Base-by-base conservation (phyloP, 92 coral and sea anemone genomes). In the Siderastrea siderea region DNA sequence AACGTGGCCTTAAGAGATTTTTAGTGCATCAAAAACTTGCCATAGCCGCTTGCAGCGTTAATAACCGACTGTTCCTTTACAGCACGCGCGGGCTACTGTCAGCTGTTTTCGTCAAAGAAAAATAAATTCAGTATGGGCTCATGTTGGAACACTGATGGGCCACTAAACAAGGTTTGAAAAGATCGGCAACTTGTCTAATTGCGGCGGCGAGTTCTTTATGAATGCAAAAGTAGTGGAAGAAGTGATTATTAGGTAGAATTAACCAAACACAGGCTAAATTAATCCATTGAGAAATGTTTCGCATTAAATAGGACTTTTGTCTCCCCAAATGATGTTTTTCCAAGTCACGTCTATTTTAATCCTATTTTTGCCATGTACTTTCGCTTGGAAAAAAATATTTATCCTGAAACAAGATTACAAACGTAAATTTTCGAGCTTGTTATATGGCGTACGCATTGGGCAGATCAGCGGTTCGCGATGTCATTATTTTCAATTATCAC, bases 251-350 rank as follows among this genome's bases (percentile, higher is more conserved):
- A 86, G 85, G 86, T 74, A 77, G 88, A 87, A 95, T 93, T 95
- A 95, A 85, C 98, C 96, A 95, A 95, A 95, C 96, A 95, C 90
- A 86, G 87, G 91, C 67, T 83, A 93, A 93, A 93, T 95, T 93
- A 95, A 95, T 91, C 96, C 95, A 75, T 90, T 95, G 86, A 90
- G 87, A 93, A 91, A 91, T 95, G 91, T 95, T 95, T 95, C 96
- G 81, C 89, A 80, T 84, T 90, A 91, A 93, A 91, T 86, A 87
- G 83, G 71, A 84, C 93, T 78, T 87, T 95, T 95, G 96, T 93
- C 83, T 91, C 62, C 57, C 74, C 74, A 92, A 86, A 83, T 82
- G 44, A 79, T 61, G 84, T 80, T 84, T 84, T 91, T 80, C 78
- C 84, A 76, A 67, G 77, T 83, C 84, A 59, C 79, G 71, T 80